A percentile compares a stretch with the other conserved stretches of the same genome.
phyloP scores from a whole-genome alignment of 2,888 invertebrate genomes.

The Amorpha juglandis region DNA sequence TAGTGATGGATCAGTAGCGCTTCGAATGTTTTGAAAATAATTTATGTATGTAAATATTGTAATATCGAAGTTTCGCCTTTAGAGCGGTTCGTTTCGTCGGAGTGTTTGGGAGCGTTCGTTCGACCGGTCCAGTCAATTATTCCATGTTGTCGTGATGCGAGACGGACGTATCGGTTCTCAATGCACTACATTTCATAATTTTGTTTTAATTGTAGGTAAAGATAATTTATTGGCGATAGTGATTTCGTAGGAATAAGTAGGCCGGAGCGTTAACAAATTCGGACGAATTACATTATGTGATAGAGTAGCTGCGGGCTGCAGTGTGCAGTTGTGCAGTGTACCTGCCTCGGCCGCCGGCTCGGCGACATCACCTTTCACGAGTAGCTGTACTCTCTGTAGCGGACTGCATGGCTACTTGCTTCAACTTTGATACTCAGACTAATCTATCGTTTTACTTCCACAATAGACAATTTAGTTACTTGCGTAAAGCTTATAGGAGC shows the following conservation, averaged over 20 bases:
- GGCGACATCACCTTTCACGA: conserved; percentile 35
- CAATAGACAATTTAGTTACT: conserved; percentile 21
- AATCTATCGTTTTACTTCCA: conserved; percentile 1
- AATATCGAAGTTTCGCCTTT: conserved; percentile 73
- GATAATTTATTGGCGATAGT: conserved; percentile 83
- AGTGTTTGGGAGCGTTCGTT: conserved; percentile 54
- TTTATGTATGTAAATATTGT: conserved; percentile 81
- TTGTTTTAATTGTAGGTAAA: conserved; percentile 80
- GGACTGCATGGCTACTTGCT: conserved; percentile 61
- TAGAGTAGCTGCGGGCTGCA: conserved; percentile 61
- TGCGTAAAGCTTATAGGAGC: conserved; percentile 53
- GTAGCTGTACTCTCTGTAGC: conserved; percentile 39
- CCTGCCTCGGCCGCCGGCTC: conserved; percentile 58
- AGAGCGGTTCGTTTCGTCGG: conserved; percentile 69
- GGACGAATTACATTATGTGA: conserved; percentile 81
- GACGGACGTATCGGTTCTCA: conserved; percentile 61
- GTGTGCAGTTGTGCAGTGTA: conserved; percentile 12
- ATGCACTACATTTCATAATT: conserved; percentile 76
- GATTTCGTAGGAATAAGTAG: conserved; percentile 83
- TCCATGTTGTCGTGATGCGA: conserved; percentile 63
- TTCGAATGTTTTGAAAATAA: conserved; percentile 72
- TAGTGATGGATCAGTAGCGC: conserved; percentile 81
- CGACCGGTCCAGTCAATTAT: conserved; percentile 80
- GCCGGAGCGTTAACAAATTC: conserved; percentile 81
- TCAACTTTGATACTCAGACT: conserved; percentile 32